These are phyloP conservation scores for Pollachius pollachius DNA, from an alignment of 2,113 vertebrate species.

Conservation along the genomic window DNA sequence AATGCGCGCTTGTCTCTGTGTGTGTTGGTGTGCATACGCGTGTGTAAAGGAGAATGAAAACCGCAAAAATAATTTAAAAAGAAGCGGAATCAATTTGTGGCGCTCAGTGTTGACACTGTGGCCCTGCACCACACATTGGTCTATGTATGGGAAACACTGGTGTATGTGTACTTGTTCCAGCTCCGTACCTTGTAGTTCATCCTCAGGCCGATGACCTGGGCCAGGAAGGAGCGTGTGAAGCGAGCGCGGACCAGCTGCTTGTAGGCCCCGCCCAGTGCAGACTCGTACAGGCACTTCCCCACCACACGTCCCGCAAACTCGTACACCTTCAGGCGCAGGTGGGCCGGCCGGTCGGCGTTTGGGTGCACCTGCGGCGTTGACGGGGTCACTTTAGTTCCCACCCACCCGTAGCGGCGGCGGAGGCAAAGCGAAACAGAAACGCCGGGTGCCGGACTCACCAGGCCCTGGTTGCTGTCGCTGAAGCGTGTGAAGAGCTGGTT, in stretches of 20 bases:
- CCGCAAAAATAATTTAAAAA: conserved; percentile 37
- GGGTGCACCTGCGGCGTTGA: conserved; percentile 85
- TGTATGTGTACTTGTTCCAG: not conserved
- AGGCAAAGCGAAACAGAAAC: not conserved
- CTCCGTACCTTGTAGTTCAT: conserved; percentile 96
- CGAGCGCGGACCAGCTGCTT: conserved; percentile 95
- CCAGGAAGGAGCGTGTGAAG: conserved; percentile 96
- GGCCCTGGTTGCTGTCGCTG: conserved; percentile 94
- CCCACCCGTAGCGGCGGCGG: not conserved
- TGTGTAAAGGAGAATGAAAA: not conserved
- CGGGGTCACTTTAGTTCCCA: not conserved
- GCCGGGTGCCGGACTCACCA: conserved; percentile 71
- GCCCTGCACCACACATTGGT: conserved; percentile 10
- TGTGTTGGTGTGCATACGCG: too few relatives aligned
- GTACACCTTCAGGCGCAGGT: conserved; percentile 88
- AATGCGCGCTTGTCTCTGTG: too few relatives aligned
- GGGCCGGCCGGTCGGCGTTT: conserved; percentile 84
- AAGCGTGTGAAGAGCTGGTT: conserved; percentile 94
- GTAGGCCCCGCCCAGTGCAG: conserved; percentile 90
- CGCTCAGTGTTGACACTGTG: not conserved
- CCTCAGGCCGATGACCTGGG: conserved; percentile 95
- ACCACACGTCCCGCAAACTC: conserved; percentile 95
- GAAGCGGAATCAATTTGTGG: not conserved
- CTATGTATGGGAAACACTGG: not conserved
- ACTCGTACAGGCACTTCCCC: conserved; percentile 98